Percentiles rank a stretch among this genome's conserved stretches.
phyloP scores from a whole-genome alignment of 2,888 invertebrate genomes.

The Stegana nigrithorax region DNA sequence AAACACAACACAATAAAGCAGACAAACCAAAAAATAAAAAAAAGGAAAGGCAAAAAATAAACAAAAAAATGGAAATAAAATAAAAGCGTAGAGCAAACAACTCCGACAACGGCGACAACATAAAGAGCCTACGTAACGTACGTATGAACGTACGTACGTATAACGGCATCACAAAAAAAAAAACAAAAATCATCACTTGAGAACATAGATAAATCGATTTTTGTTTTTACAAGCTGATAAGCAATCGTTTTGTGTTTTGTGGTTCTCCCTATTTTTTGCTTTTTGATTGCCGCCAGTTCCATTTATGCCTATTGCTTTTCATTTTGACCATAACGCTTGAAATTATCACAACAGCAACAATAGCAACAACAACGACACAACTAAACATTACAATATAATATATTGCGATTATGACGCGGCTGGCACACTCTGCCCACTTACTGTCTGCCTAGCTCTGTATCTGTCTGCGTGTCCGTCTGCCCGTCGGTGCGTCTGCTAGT shows the following conservation, averaged over 20 bases:
- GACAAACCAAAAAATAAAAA: too few species aligned
- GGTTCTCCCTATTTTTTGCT: too few species aligned
- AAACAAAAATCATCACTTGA: not conserved
- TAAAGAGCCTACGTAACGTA: not conserved
- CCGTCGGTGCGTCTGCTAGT: not conserved
- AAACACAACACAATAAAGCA: too few species aligned
- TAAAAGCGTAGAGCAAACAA: not conserved
- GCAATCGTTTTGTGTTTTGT: too few species aligned
- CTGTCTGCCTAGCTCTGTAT: not conserved
- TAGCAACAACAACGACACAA: not conserved
- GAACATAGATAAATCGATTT: conserved; percentile 25
- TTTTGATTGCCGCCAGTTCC: too few species aligned
- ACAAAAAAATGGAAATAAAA: conserved; percentile 23
- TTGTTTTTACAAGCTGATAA: conserved; percentile 27
- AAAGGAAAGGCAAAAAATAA: conserved; percentile 21
- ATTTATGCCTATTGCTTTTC: too few species aligned
- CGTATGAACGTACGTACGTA: too few species aligned
- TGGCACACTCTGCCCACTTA: not conserved
- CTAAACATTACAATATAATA: not conserved
- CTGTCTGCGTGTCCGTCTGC: not conserved
- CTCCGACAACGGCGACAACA: not conserved
- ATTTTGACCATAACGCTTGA: too few species aligned
- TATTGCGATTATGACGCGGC: too few species aligned
- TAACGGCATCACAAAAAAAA: not conserved
- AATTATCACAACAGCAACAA: conserved; percentile 22